Evolutionary conservation across 2,888 invertebrate genomes (phyloP), one percentile per base, ranked within the genome.

Genomic region (Meiosimyza decipiens): DNA sequence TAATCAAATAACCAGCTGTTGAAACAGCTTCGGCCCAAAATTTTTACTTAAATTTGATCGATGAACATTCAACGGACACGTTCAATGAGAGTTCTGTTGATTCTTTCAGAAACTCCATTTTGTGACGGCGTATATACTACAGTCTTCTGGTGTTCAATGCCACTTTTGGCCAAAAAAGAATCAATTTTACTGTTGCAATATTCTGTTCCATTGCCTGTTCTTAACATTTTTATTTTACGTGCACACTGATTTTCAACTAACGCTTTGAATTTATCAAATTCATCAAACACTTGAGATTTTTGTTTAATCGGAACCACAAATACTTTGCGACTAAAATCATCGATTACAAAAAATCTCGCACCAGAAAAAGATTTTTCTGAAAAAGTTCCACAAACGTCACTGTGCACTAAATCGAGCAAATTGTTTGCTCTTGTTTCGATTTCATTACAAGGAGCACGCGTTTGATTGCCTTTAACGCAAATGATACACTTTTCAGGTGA

Each of bases 391-490:
- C n/a, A n/a, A n/a, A n/a, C n/a, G n/a, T n/a, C n/a, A n/a, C n/a
- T n/a, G n/a, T n/a, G n/a, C n/a, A n/a, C n/a, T n/a, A n/a, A n/a
- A n/a, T n/a, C n/a, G n/a, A n/a, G n/a, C n/a, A n/a, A n/a, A n/a
- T n/a, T n/a, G n/a, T n/a, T n/a, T n/a, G n/a, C 77, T 55, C 78
- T 73, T 49, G 73, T 73, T 51, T 75, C 73, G 49, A 55, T 66
- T 18, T 73, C 66, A 33, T 73, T 69, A 71, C 79, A 80, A 9
- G 79, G 72, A 47, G 51, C 52, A 73, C 78, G 72, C 16, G 76
- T 71, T 57, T 79, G 78, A 64, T 81, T 82, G 5, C 78, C 82
- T 72, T 79, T 74, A 15, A 79, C 65, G 66, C 80, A 80, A n/a
- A 77, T 49, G 67, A 74, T 72, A 76, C 79, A 76, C n/a, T 73